Evolutionary conservation across 2,113 vertebrate genomes (phyloP).

Genomic region (Brachypteracias leptosomus): DNA sequence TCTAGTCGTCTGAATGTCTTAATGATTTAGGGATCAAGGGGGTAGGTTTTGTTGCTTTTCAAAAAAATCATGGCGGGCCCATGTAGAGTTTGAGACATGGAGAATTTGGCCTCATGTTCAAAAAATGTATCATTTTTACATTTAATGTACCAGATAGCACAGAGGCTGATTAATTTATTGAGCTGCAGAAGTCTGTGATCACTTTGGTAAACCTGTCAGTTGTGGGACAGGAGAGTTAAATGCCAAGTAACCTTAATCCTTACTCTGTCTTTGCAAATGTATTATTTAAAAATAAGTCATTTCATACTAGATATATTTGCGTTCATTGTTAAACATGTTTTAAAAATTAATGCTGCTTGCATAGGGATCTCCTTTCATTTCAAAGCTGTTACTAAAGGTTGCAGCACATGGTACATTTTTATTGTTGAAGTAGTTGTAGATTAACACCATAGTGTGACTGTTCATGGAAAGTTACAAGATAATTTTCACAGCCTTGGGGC

Average conservation of each 20-base stretch:
- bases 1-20: not conserved
- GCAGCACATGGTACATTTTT: not conserved
- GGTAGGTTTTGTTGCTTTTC: not conserved
- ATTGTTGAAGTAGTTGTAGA: not conserved
- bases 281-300: not conserved
- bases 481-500: not conserved
- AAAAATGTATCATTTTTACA: not conserved
- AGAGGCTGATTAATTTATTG: not conserved
- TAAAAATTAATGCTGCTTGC: conserved; percentile 24
- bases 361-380: not conserved
- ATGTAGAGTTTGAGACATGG: not conserved
- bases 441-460: not conserved
- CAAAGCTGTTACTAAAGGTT: not conserved
- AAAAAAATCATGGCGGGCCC: not conserved
- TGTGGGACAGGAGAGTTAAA: not conserved
- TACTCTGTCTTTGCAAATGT: not conserved
- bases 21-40: not conserved
- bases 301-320: not conserved
- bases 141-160: not conserved
- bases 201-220: not conserved
- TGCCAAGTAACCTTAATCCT: not conserved
- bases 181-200: not conserved
- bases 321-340: not conserved
- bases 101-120: not conserved
- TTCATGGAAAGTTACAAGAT: not conserved